Conservation (phyloP, 1,140 invertebrate genomes). For the Zaprionus taronus region DNA sequence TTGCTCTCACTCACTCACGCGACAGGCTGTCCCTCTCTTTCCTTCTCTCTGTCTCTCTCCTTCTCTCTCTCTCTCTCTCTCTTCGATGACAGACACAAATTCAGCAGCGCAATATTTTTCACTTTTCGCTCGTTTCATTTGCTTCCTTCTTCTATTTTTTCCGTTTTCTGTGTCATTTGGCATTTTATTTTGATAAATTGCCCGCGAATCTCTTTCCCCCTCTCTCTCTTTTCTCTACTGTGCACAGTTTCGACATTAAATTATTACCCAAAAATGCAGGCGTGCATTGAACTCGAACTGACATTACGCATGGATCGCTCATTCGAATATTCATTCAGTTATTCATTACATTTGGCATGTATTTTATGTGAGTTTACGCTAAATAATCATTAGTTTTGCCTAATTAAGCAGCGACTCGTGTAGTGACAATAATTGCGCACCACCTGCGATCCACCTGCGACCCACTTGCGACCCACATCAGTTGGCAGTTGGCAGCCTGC, state of each 20-base stretch:
- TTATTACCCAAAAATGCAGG: not conserved
- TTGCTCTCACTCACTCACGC: conserved; percentile 30
- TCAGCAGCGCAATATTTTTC: conserved; percentile 71
- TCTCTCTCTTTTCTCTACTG: conserved; percentile 1
- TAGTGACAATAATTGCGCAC: conserved; percentile 43
- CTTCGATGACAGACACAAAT: conserved; percentile 63
- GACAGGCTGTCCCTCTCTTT: not conserved
- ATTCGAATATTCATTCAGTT: too few relatives aligned
- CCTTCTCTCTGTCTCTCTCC: not conserved
- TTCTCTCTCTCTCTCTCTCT: not conserved
- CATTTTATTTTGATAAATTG: conserved; percentile 81
- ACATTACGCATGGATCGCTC: not conserved
- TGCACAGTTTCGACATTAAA: conserved; percentile 47
- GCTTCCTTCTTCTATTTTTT: conserved; percentile 8
- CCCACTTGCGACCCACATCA: conserved; percentile 13
- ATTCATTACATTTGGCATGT: conserved; percentile 12
- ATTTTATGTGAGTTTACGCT: conserved; percentile 71
- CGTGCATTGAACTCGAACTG: not conserved
- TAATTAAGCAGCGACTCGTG: conserved; percentile 66
- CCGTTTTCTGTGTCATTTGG: conserved; percentile 38
- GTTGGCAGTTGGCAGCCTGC: conserved; percentile 26
- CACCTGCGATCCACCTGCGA: not conserved
- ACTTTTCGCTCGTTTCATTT: conserved; percentile 60
- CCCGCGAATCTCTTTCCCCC: conserved; percentile 32
- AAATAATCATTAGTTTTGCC: conserved; percentile 67